A percentile compares a stretch with the other conserved stretches of the same genome.
These are phyloP conservation scores for Thalassarche chlororhynchos DNA, from an alignment of 2,113 vertebrate genomes.

Conservation along the genomic window DNA sequence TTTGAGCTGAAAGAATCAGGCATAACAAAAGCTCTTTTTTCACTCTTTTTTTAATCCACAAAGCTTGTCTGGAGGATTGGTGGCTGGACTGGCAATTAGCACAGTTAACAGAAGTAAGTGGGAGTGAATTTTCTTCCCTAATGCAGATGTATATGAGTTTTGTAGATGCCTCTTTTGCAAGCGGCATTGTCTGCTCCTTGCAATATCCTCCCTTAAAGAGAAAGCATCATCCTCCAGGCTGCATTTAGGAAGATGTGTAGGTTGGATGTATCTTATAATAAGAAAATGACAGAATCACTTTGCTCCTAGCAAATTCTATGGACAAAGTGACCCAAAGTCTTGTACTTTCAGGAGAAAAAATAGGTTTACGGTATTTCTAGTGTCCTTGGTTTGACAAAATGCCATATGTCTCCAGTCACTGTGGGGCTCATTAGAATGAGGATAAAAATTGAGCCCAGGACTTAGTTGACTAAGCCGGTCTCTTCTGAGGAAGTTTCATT, in stretches of 20 bases:
- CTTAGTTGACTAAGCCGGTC: background rate
- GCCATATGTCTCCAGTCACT: background rate
- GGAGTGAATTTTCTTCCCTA: background rate
- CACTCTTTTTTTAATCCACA: background rate
- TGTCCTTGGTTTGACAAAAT: constrained; percentile 2
- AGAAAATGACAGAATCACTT: background rate
- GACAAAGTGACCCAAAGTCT: background rate
- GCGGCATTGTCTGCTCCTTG: background rate
- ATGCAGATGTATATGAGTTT: background rate
- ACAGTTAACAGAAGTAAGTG: background rate
- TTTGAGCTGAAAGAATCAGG: background rate
- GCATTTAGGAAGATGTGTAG: background rate
- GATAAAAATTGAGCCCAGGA: background rate
- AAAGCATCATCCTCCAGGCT: background rate
- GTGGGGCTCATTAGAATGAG: background rate
- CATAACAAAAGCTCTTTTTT: background rate
- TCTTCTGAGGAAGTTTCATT: background rate
- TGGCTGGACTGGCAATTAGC: background rate
- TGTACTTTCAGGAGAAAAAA: background rate
- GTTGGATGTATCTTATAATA: background rate
- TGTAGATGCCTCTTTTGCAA: background rate
- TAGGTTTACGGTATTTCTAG: background rate
- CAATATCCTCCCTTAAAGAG: background rate
- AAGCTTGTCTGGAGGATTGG: background rate
- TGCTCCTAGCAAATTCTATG: background rate